Base-by-base conservation (phyloP, 2,888 invertebrate genomes). In the Callimorpha dominula region DNA sequence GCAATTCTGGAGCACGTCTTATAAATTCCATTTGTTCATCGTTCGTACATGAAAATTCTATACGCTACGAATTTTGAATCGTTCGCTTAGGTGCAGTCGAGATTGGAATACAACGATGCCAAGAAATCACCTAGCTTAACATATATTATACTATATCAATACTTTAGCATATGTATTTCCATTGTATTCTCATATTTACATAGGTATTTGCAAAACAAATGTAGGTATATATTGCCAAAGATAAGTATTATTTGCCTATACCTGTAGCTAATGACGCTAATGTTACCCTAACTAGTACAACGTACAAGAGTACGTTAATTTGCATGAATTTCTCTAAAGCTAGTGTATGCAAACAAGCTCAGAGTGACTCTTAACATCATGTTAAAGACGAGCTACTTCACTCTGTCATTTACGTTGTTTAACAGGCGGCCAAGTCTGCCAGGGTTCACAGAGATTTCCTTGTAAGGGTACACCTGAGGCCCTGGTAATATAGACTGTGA, bases 271-370 rank as follows among this genome's bases (percentile, higher is more conserved):
- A 84, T 82, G 81, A 84, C 81, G 75, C 85, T 79, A 76, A 84
- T 82, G 82, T 85, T 82, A 84, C 78, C 71, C 57, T 54, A 65
- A 75, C 77, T 79, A 75, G 79, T 72, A 81, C 78, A 81, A 82
- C 81, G 78, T 73, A 81, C 79, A 81, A 83, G 81, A 85, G 80
- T 81, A 84, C 82, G 14, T 49, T 86, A 86, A 87, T 86, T 86
- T 84, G 83, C 74, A 77, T 80, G 81, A 82, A 81, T 81, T 82
- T 86, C 76, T 82, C 78, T 81, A 76, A 76, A 68, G 78, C 85
- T 88, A 74, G 74, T 76, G 81, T 86, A 87, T 86, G 87, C 88
- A 87, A 90, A 91, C 87, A 89, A 88, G 86, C 84, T 86, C 84
- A 85, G 77, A 91, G 89, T 87, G 89, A 82, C 89, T 87, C 88